Conservation (phyloP, 2,797 vertebrate species). For the Sarcoramphus papa region DNA sequence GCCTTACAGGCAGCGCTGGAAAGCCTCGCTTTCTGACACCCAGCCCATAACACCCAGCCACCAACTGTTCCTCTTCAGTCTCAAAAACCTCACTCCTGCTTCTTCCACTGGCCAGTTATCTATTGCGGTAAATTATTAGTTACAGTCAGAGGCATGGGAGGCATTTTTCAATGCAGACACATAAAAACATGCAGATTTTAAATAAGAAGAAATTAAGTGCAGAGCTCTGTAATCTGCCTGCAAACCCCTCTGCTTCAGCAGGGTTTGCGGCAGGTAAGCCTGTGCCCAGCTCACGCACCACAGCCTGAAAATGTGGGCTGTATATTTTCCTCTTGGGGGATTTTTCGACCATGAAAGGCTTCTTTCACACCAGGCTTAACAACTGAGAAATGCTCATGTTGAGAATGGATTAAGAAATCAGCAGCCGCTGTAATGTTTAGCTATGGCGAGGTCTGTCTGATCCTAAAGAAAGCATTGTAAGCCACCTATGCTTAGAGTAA, state of each 20-base stretch:
- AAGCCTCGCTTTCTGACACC: not conserved
- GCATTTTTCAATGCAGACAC: not conserved
- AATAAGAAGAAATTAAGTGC: not conserved
- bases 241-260: not conserved
- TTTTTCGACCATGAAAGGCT: slow-evolving; percentile 13
- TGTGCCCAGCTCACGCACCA: not conserved
- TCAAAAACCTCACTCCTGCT: not conserved
- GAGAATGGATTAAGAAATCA: slow-evolving; percentile 44
- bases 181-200: not conserved
- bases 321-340: slow-evolving; percentile 5
- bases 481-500: not conserved
- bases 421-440: not conserved
- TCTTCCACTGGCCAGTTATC: not conserved
- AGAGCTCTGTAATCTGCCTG: not conserved
- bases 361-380: slow-evolving; percentile 45
- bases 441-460: not conserved
- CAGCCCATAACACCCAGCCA: not conserved
- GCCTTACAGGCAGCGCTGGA: not conserved
- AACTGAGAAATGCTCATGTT: not conserved
- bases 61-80: not conserved
- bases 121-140: not conserved
- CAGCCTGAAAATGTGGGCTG: not conserved
- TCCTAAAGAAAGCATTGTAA: slow-evolving; percentile 45
- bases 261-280: not conserved
- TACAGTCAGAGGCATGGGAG: not conserved